Conservation (phyloP, 1,140 invertebrate genomes). For the Sesamia nonagrioides region DNA sequence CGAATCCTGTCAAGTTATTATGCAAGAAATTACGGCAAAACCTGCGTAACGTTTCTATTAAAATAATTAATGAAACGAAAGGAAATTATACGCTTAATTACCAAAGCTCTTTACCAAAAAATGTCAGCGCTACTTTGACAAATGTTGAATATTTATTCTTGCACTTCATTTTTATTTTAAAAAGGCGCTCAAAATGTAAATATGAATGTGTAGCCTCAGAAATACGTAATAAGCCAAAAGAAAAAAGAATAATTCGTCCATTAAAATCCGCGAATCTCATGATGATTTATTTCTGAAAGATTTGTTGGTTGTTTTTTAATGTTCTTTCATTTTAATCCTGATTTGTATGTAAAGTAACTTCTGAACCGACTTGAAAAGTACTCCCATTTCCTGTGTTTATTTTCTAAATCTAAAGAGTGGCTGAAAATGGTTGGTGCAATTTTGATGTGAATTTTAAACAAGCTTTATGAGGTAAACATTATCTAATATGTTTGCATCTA, state of each 20-base stretch:
- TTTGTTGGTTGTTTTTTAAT: neutral
- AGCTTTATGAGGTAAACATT: slow-evolving; percentile 7
- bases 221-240: slow-evolving; percentile 39
- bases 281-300: slow-evolving; percentile 6
- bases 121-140: neutral
- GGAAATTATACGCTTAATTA: slow-evolving; percentile 1
- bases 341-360: slow-evolving; percentile 5
- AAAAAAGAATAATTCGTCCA: slow-evolving; percentile 22
- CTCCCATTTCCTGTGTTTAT: neutral
- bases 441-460: neutral
- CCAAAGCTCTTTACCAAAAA: slow-evolving; percentile 1
- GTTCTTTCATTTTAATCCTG: neutral
- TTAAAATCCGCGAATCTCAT: slow-evolving; percentile 26
- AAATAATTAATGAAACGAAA: slow-evolving; percentile 22
- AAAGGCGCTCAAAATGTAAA: slow-evolving; percentile 43
- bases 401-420: neutral
- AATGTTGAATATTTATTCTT: slow-evolving; percentile 50
- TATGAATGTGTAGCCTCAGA: slow-evolving; percentile 21
- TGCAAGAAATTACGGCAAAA: neutral
- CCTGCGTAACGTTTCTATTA: neutral
- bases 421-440: neutral
- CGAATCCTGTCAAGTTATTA: neutral
- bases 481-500: slow-evolving; percentile 15
- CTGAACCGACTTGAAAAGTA: neutral
- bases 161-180: slow-evolving; percentile 41